Base-by-base conservation (phyloP, 2,113 vertebrate genomes). In the Callionymus lyra region DNA sequence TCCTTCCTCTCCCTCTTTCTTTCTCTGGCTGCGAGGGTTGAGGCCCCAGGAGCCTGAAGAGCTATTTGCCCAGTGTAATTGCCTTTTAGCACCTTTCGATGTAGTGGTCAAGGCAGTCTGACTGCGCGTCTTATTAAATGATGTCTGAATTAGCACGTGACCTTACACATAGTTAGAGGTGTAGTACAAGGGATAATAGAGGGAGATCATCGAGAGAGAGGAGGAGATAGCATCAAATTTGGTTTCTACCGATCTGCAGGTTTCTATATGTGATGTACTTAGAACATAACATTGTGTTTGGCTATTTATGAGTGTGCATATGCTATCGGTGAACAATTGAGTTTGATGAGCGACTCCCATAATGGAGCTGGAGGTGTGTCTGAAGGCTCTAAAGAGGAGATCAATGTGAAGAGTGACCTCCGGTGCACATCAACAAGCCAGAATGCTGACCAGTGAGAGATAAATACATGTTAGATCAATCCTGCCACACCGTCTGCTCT, bases 41-140 rank as follows among this genome's bases (percentile, higher is more conserved):
- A 34, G 48, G 59, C 57, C 79, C 69, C 76, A 52, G 54, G 76
- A 76, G 76, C 63, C 55, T 68, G 59, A 71, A 77, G 70, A 56
- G 63, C 73, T 80, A 79, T 81, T 78, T 83, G 73, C 66, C 53
- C 55, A 62, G 59, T n/a, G 33, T 85, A 83, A 85, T 85, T 81
- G 81, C 74, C 77, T 84, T 76, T 81, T 67, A 79, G 63, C 78
- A 74, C 81, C 71, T 82, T 80, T 68, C 70, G 69, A 79, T 75
- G 68, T 69, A 78, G 75, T 76, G 76, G 73, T 76, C 65, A 70
- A 74, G 68, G 50, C 56, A 63, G 72, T 77, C 73, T 78, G 69
- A 67, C 63, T 63, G 64, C 35, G 13, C 62, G 53, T 71, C 68
- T 81, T 83, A 85, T 85, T 83, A 83, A 85, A 82, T 83, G 81